A percentile compares a stretch with the other conserved stretches of the same genome.
These are phyloP conservation scores for Hylia prasina DNA, from an alignment of 2,113 vertebrate genomes.

Conservation along the genomic window DNA sequence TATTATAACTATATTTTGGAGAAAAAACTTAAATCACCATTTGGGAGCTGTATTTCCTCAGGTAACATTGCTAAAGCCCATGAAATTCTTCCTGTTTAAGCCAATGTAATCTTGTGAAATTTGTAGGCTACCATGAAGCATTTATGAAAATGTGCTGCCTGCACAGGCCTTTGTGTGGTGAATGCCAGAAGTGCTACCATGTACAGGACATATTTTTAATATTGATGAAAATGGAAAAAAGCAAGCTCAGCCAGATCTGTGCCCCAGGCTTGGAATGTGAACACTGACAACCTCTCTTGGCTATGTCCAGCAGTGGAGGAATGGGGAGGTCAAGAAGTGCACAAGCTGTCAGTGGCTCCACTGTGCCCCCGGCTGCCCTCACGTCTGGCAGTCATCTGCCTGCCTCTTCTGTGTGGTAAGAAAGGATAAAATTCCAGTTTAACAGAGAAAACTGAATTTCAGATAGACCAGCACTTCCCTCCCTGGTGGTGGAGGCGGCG, in stretches of 20 bases:
- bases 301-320: accelerated
- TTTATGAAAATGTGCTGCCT: background rate
- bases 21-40: background rate
- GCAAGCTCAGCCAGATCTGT: background rate
- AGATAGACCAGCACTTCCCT: background rate
- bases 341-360: background rate
- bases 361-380: background rate
- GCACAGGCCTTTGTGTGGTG: background rate
- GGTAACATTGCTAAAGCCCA: background rate
- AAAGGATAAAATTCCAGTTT: background rate
- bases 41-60: constrained; percentile 39
- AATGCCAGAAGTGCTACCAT: background rate
- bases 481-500: background rate
- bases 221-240: background rate
- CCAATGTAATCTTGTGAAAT: constrained; percentile 47
- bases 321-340: background rate
- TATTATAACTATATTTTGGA: background rate
- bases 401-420: background rate
- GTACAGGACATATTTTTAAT: background rate
- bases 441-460: background rate
- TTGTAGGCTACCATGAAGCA: background rate
- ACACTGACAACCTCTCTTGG: background rate
- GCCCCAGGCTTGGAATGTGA: background rate
- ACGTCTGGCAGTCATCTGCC: background rate
- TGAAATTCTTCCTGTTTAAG: background rate